Evolutionary conservation across 2,888 invertebrate species (phyloP), one percentile per base, ranked within the genome.

Genomic region (Drosophila mettleri): DNA sequence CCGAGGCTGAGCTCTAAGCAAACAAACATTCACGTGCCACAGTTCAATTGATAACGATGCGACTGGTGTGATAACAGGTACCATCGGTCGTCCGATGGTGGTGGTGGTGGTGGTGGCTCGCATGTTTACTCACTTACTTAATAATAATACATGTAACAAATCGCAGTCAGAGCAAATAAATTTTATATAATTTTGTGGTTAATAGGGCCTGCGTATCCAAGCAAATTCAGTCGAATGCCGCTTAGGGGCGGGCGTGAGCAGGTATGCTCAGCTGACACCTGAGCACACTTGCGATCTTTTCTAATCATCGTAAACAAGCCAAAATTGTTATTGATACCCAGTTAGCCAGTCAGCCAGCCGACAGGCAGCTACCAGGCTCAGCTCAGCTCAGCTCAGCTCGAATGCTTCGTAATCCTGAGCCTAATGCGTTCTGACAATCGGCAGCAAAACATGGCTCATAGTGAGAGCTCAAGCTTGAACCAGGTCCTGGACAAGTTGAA

Each of bases 51-150:
- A 61, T 59, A 33, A 38, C 43, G 82, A 82, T 82, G 69, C 43
- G n/a, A 39, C 73, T 69, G 65, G 69, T 66, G 78, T 75, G 87
- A 87, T 90, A 89, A 88, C 89, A 90, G 89, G 89, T 90, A 79
- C 68, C 22, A 5, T 8, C 7, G 41, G 14, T 41, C 14, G n/a
- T 24, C 7, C 22, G 20, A 20, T 6, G 29, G 18, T 36, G 69
- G 59, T 69, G 75, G 0, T 29, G 20, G 16, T 43, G 70, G 64
- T 69, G 77, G 43, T 52, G 66, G 36, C 22, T 36, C 36, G n/a
- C 2, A 39, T 89, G 74, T 86, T 89, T 83, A 65, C 71, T 86
- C 60, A 63, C 69, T 86, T 71, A 71, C 39, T 39, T 39, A 39
- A 16, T 73, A 39, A n/a, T 5, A 6, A 10, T 41, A 70, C 59